Evolutionary conservation across 2,888 invertebrate genomes (phyloP).

Genomic region (Hirudinaria manillensis): DNA sequence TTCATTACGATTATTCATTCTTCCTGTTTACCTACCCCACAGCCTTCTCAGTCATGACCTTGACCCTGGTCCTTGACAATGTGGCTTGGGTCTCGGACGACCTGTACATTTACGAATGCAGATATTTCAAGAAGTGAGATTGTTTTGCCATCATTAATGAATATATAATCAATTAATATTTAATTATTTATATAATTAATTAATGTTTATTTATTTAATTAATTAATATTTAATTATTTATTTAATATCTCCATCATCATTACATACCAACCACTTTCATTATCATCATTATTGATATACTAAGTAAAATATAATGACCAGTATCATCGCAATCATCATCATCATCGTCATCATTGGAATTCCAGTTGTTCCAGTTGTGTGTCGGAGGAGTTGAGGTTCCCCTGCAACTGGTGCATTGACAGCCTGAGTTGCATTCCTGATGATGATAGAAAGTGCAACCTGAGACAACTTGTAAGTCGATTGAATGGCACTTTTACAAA

Average conservation of each 20-base stretch:
- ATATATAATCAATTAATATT: not conserved
- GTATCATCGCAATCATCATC: conserved; percentile 5
- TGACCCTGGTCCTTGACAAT: conserved; percentile 21
- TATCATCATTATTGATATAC: not conserved
- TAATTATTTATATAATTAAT: not conserved
- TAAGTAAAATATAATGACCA: too few species aligned
- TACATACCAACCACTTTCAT: too few species aligned
- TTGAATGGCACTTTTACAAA: too few species aligned
- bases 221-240: too few species aligned
- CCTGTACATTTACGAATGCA: conserved; percentile 11
- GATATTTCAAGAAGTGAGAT: not conserved
- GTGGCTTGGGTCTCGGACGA: conserved; percentile 18
- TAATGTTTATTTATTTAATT: too few species aligned
- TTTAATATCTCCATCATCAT: too few species aligned
- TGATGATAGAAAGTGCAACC: not conserved
- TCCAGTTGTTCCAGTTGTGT: conserved; percentile 23
- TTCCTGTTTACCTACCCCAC: not conserved
- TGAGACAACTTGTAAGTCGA: not conserved
- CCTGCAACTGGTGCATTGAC: conserved; percentile 21
- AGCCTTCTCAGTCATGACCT: conserved; percentile 21
- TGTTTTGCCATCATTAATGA: not conserved
- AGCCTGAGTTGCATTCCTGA: not conserved
- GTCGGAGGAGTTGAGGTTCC: not conserved
- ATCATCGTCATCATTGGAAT: not conserved
- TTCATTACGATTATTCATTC: too few species aligned